phyloP scores from a whole-genome alignment of 2,113 vertebrate genomes.

The Sardina pilchardus region DNA sequence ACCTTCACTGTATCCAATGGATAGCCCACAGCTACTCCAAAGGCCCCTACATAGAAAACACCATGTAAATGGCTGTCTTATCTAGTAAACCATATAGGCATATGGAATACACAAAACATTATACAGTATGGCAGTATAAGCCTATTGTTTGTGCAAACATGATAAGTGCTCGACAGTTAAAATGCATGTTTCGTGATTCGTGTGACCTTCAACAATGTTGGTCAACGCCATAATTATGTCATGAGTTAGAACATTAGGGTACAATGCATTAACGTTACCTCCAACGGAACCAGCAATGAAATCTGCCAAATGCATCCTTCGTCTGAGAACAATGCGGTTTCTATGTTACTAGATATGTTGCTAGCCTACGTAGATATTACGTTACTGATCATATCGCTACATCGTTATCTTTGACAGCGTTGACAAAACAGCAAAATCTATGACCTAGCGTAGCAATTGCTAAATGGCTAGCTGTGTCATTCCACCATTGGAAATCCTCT shows the following conservation, averaged over 20 bases:
- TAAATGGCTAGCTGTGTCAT: not conserved
- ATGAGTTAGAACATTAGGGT: not conserved
- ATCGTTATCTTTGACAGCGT: not conserved
- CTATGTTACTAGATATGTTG: not conserved
- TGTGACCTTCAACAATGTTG: not conserved
- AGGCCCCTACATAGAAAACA: slow-evolving; percentile 67
- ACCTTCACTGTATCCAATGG: slow-evolving; percentile 88
- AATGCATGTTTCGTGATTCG: no score
- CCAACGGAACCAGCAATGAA: slow-evolving; percentile 92
- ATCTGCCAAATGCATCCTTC: slow-evolving; percentile 78
- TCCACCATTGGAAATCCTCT: not conserved
- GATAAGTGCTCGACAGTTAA: no score
- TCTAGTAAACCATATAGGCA: no score
- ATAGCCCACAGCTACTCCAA: slow-evolving; percentile 82
- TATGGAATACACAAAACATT: no score
- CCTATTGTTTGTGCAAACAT: no score
- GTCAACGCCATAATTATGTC: no score
- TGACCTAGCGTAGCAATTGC: not conserved
- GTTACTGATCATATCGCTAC: not conserved
- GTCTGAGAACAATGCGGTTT: not conserved
- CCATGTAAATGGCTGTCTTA: no score
- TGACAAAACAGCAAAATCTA: not conserved
- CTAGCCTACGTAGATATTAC: not conserved
- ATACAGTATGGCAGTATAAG: no score
- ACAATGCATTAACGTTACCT: slow-evolving; percentile 73